Percentiles rank a stretch among this genome's conserved stretches.
phyloP scores from a whole-genome alignment of 2,797 vertebrate genomes.

The Myiothlypis coronata region DNA sequence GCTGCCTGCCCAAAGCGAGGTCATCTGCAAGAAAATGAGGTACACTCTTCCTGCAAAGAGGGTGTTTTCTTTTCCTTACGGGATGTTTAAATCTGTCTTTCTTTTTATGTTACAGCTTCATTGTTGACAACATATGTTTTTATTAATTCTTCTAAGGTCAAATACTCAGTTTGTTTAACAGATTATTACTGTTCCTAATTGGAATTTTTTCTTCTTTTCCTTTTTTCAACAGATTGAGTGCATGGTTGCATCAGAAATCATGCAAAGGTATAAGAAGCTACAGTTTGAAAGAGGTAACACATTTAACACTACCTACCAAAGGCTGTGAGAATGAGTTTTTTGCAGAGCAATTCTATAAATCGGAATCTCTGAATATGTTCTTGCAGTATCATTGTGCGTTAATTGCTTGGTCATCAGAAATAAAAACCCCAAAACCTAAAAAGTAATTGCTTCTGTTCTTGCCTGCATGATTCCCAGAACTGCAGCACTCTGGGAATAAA shows the following conservation, averaged over 20 bases:
- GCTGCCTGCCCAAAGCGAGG: constrained; percentile 94
- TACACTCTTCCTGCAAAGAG: constrained; percentile 31
- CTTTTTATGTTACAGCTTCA: background rate
- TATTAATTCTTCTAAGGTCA: background rate
- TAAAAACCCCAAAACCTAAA: background rate
- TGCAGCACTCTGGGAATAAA: background rate
- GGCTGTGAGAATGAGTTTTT: background rate
- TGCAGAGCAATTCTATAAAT: background rate
- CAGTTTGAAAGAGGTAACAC: constrained; percentile 94
- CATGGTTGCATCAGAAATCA: constrained; percentile 94
- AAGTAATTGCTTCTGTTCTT: background rate
- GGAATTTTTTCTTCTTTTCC: background rate
- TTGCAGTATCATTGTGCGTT: background rate
- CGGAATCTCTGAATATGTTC: background rate
- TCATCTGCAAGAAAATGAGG: constrained; percentile 94
- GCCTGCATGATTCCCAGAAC: background rate
- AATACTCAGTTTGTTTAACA: background rate
- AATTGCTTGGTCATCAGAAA: background rate
- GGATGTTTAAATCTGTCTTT: background rate
- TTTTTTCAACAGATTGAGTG: constrained; percentile 88
- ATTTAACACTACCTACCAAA: background rate
- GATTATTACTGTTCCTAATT: background rate
- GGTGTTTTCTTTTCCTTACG: background rate
- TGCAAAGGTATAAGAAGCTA: constrained; percentile 96
- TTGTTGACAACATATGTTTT: background rate